Conservation (phyloP, 2,888 invertebrate species). For the Cheiracanthium punctorium region DNA sequence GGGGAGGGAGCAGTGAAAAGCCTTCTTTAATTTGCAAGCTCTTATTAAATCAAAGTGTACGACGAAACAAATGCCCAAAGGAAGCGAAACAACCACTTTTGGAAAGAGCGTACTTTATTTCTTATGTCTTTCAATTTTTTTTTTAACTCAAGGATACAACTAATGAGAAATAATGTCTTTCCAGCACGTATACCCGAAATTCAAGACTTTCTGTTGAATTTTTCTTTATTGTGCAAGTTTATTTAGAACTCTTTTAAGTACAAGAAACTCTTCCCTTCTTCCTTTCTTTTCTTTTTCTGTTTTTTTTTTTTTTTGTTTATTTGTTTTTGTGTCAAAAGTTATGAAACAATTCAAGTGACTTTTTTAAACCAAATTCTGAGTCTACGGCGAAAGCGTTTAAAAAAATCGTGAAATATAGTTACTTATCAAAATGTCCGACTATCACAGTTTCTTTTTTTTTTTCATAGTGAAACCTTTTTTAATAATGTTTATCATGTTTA, state of each 20-base stretch:
- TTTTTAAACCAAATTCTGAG: too few relatives aligned
- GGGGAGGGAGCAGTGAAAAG: background rate
- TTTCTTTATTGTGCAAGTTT: background rate
- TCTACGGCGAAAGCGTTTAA: too few relatives aligned
- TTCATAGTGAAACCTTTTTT: too few relatives aligned
- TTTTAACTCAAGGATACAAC: background rate
- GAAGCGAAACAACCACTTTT: background rate
- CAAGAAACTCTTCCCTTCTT: background rate
- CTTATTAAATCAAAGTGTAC: conserved; percentile 1
- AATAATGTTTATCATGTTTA: too few relatives aligned
- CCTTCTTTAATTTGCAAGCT: conserved; percentile 3
- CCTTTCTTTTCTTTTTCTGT: too few relatives aligned
- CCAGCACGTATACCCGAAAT: background rate
- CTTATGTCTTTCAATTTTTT: background rate
- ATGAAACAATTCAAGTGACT: too few relatives aligned
- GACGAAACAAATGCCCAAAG: conserved; percentile 1
- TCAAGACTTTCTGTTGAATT: background rate
- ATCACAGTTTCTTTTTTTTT: too few relatives aligned
- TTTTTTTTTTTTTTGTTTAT: too few relatives aligned
- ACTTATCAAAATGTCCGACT: too few relatives aligned
- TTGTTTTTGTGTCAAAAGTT: too few relatives aligned
- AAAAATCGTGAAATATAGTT: too few relatives aligned
- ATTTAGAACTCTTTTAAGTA: conserved; percentile 2
- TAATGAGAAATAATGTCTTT: conserved; percentile 10
- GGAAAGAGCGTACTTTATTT: conserved; percentile 7